Base-by-base conservation (phyloP, 2,797 vertebrate species). In the Silurus aristotelis region DNA sequence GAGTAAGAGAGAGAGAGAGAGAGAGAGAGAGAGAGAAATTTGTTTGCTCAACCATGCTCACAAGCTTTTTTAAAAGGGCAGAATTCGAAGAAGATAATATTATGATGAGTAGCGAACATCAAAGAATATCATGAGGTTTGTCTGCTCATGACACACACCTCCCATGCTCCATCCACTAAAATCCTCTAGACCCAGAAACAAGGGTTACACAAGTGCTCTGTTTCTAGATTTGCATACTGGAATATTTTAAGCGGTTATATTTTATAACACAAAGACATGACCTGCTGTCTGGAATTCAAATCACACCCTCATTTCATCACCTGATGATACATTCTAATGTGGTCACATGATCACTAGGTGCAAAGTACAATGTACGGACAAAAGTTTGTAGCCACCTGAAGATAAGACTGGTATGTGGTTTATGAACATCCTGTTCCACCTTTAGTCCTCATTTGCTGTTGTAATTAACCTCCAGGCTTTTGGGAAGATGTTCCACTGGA, bases 141-240 rank as follows among this genome's bases (percentile, higher is more conserved):
- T 73, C 9, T 78, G 70, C 75, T 48, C 78, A 7, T 14, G n/a
- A 89, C 63, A 13, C 78, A 66, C 56, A 14, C 8, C 1, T n/a
- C 17, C 48, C 78, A 46, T 5, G 14, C 20, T 6, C 13, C 14
- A 0, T 56, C 48, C 72, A 17, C 48, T 17, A 8, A 12, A 56
- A 55, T 2, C 68, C 46, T 46, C 70, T 2, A 5, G 20, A 2
- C 6, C 12, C 20, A n/a, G 17, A 52, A 25, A 52, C 46, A 17
- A 6, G 1, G 15, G 27, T 13, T 5, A 31, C 25, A 27, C 7
- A 56, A 9, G 25, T 12, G 9, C 58, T 78, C 58, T 38, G 38
- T 38, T 38, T 38, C 38, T 38, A 38, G 38, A 14, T 38, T 22
- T 78, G 31, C 58, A n/a, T 12, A 78, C 19, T 2, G 25, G 25